Evolutionary conservation across 2,113 vertebrate genomes (phyloP), one percentile per base, ranked within the genome.

Genomic region (Brienomyrus longianalis): DNA sequence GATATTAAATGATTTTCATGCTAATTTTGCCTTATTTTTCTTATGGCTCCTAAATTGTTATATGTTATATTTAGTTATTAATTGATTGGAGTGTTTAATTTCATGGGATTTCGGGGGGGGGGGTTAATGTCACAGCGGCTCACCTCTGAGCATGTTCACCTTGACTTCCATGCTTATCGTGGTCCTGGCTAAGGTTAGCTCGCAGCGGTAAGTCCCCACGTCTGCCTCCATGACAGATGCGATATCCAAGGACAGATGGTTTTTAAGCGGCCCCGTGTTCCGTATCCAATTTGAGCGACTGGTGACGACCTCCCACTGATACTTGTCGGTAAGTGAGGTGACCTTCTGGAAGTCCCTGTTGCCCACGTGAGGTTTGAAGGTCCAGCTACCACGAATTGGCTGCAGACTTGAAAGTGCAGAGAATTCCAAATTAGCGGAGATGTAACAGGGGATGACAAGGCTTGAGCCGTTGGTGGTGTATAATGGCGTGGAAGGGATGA

Each of bases 61-160:
- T 70, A 31, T 27, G 27, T 70, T 31, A 31, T 70, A 31, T 70
- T 31, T 13, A 70, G 62, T 70, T 70, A 70, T 70, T 70, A 70
- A 70, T 27, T 70, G n/a, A 70, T 70, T 70, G 62, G 31, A 70
- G 62, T 70, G 62, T 70, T 70, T 19, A 8, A 19, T 77, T 7
- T 17, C 31, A 43, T 43, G 15, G 74, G 74, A 77, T 17, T 15
- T 77, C 13, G 5, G 70, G 13, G 35, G 0, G 35, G 0, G 31
- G 31, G 70, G 8, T 11, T 11, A 15, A 2, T 23, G 43, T 83
- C 15, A 45, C 45, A 19, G 43, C 3, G 3, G 3, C 95, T 94
- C 91, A 96, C 96, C 90, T 83, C 94, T 84, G 89, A 96, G 87
- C 89, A 96, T 92, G 27, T 95, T 86, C 54, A 96, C 89, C 0